Conservation (phyloP, 23 tunicate species). For the Styela plicata region DNA sequence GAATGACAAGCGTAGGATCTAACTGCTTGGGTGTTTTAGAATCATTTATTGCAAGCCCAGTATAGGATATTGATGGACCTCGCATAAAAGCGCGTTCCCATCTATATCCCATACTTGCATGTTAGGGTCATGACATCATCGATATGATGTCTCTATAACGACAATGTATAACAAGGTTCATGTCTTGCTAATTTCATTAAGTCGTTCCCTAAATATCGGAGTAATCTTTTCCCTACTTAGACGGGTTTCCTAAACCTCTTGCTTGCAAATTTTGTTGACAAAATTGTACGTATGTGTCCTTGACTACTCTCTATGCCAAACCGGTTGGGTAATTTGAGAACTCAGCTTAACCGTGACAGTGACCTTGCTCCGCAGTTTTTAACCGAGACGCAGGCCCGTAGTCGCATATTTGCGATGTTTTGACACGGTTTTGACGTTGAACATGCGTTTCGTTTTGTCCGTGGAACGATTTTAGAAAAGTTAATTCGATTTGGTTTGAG, state of each 20-base stretch:
- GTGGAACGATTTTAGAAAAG: not conserved
- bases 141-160: not conserved
- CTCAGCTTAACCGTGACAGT: not conserved
- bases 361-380: not conserved
- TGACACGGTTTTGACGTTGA: not conserved
- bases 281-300: not conserved
- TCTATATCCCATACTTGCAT: no score
- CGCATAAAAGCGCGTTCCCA: no score
- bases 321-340: not conserved
- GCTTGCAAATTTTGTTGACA: not conserved
- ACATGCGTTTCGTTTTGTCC: not conserved
- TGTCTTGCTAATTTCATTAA: not conserved
- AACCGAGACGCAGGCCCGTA: not conserved
- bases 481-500: no score
- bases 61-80: no score
- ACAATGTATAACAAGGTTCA: not conserved
- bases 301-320: not conserved
- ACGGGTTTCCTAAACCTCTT: not conserved
- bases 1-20: no score
- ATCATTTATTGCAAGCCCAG: no score
- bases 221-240: not conserved
- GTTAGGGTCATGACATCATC: not conserved
- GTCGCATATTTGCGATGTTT: not conserved
- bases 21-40: no score
- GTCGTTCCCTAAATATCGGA: not conserved